Conservation (phyloP, 2,113 vertebrate genomes). For the Pholis gunnellus region DNA sequence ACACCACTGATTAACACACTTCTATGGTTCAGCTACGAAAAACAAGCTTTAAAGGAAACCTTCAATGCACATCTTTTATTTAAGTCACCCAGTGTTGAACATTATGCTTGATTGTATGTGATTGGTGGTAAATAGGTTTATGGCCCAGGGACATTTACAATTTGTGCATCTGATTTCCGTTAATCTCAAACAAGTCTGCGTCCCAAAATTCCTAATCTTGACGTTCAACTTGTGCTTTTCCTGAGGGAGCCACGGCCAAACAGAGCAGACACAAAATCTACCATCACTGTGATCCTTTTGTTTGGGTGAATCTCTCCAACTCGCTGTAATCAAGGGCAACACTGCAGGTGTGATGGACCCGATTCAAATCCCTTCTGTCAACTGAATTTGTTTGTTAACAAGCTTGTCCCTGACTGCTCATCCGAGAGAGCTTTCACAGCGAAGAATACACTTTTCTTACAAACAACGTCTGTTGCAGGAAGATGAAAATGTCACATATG, state of each 20-base stretch:
- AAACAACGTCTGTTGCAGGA: constrained; percentile 26
- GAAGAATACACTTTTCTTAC: constrained; percentile 7
- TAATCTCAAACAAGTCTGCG: not conserved
- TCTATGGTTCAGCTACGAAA: constrained; percentile 64
- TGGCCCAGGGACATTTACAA: not conserved
- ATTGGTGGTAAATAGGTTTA: constrained; percentile 1
- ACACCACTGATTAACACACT: constrained; percentile 52
- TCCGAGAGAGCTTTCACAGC: constrained; percentile 26
- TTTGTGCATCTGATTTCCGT: constrained; percentile 3
- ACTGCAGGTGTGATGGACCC: not conserved
- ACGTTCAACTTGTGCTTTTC: not conserved
- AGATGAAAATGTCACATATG: constrained; percentile 49
- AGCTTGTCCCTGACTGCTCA: constrained; percentile 21
- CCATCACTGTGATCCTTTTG: not conserved
- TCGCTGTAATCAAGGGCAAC: not conserved
- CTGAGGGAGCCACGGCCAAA: not conserved
- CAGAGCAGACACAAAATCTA: not conserved
- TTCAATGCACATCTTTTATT: constrained; percentile 47
- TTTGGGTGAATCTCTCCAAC: not conserved
- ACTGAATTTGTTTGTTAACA: not conserved
- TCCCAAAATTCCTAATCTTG: not conserved
- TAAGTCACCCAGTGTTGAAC: constrained; percentile 36
- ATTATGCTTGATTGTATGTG: constrained; percentile 9
- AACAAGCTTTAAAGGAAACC: constrained; percentile 45
- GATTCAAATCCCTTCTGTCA: constrained; percentile 7